Base-by-base conservation (phyloP, 2,113 vertebrate genomes). In the Halcyon malimbica region DNA sequence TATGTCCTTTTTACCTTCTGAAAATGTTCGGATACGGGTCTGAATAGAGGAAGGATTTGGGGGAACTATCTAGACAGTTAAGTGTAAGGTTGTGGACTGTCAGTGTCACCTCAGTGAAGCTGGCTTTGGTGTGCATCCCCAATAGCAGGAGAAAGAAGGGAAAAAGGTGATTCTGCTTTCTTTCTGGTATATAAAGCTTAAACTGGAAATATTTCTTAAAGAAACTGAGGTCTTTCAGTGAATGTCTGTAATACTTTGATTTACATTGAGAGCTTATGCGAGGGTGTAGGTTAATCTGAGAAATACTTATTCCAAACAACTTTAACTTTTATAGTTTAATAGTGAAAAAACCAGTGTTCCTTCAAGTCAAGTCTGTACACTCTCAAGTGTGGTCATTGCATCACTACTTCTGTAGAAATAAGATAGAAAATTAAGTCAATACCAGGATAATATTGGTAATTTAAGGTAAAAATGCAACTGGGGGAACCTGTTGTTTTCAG, bases 71-170 rank as follows among this genome's bases (percentile, higher is more conserved):
- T 19, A 17, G 18, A 16, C 6, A n/a, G 31, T 53, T 73, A 1
- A 11, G 5, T 75, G 65, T 20, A 62, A 18, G 29, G 6, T 0
- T 37, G 29, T 9, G 31, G 6, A 17, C 9, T 39, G 2, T 20
- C 25, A 42, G 50, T 24, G 17, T 59, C 83, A 25, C 3, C 7
- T 63, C 8, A 29, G 16, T 16, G 39, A 71, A 82, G 14, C 12
- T 24, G 41, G 11, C 57, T 26, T 53, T 67, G 21, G 5, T 21
- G 10, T 1, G 0, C 5, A 6, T 39, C 12, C n/a, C 21, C n/a
- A 82, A 1, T 37, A 51, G 31, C 7, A 2, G 37, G 21, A 10
- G 31, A 70, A 57, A 35, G 10, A 33, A 51, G 24, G 12, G n/a
- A 21, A 6, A 42, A 53, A 57, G 5, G 5, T 74, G 35, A 2